Conservation (phyloP, 1,140 invertebrate species). For the Drosophila novamexicana region DNA sequence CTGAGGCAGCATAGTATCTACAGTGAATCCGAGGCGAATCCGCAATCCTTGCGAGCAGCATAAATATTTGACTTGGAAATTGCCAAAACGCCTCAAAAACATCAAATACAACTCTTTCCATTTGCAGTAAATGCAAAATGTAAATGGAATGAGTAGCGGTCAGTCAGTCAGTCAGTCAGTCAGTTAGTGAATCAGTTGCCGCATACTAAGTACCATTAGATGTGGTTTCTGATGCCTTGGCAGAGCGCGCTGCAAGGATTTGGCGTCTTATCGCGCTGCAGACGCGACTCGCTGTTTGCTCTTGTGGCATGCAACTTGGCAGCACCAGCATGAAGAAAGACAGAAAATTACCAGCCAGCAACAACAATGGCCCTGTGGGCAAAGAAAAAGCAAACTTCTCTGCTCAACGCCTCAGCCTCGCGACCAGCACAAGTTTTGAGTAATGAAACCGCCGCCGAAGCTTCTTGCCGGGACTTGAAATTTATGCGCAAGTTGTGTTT, state of each 20-base stretch:
- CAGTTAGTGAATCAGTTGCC: conserved; percentile 41
- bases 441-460: conserved; percentile 60
- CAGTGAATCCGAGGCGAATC: conserved; percentile 17
- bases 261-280: conserved; percentile 43
- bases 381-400: conserved; percentile 36
- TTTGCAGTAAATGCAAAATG: conserved; percentile 46
- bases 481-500: conserved; percentile 58
- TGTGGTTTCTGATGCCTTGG: conserved; percentile 25
- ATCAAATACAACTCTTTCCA: conserved; percentile 37
- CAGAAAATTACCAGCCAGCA: conserved; percentile 70
- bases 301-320: conserved; percentile 60
- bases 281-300: conserved; percentile 56
- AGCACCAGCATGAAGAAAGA: conserved; percentile 12
- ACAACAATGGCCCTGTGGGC: conserved; percentile 61
- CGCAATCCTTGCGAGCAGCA: conserved; percentile 34
- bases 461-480: conserved; percentile 28
- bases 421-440: conserved; percentile 54
- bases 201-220: conserved; percentile 75
- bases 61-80: conserved; percentile 74
- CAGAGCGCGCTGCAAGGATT: conserved; percentile 26
- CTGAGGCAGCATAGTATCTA: conserved; percentile 29
- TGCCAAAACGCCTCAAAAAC: conserved; percentile 29
- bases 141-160: conserved; percentile 55
- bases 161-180: conserved; percentile 35
- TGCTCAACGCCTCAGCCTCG: neutral